Percentiles rank a stretch among this genome's conserved stretches.
Conservation (phyloP, 2,797 vertebrate genomes). For the Halcyon badia region DNA sequence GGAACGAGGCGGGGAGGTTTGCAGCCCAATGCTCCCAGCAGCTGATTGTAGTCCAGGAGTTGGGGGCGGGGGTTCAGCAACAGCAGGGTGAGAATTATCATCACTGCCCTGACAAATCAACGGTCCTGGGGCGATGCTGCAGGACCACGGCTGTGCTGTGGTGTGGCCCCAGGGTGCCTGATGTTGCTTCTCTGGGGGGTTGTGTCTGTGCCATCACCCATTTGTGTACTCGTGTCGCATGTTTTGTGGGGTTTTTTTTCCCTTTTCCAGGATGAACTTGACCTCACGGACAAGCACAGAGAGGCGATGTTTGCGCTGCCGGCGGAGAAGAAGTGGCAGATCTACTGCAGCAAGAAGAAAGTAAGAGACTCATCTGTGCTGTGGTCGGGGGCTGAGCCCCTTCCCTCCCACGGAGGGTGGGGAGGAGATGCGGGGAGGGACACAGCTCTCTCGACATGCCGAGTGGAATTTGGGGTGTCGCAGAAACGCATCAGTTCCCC, state of each 20-base stretch:
- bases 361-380: constrained; percentile 70
- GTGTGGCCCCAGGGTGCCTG: background rate
- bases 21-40: background rate
- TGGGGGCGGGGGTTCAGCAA: background rate
- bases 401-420: accelerated
- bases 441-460: background rate
- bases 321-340: constrained; percentile 96
- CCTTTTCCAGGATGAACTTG: constrained; percentile 90
- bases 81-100: background rate
- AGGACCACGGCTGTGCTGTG: accelerated
- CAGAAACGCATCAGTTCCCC: background rate
- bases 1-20: background rate
- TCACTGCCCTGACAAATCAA: background rate
- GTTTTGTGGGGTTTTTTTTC: background rate
- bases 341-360: constrained; percentile 96
- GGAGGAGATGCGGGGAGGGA: background rate
- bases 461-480: background rate
- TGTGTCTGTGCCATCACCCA: background rate
- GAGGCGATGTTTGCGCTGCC: constrained; percentile 95
- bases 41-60: background rate
- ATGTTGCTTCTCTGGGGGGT: background rate
- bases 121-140: accelerated
- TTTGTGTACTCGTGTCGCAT: background rate
- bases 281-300: constrained; percentile 92
- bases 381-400: background rate